Base-by-base conservation (phyloP, 2,888 invertebrate species). In the Mallateleia sp. region DNA sequence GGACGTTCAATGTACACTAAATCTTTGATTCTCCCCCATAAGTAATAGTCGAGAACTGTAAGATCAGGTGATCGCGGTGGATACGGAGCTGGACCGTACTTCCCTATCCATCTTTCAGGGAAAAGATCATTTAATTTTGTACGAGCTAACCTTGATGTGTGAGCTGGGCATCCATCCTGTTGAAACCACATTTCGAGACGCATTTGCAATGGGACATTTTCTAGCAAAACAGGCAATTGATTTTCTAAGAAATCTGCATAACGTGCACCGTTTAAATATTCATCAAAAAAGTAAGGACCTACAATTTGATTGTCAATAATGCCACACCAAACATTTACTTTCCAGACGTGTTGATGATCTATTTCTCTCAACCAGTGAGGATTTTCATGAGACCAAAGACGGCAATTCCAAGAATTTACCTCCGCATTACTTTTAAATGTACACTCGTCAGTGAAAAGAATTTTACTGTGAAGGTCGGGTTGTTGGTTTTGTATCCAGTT, bases 61-160 rank as follows among this genome's bases (percentile, higher is more conserved):
- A n/a, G n/a, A n/a, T 62, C 62, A 20, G 62, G 62, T 60, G 87
- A 89, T 62, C 86, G 79, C 34, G 89, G 79, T 60, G 89, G 89
- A 75, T 81, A 89, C 14, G 54, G 47, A 47, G 82, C 54, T 56
- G 85, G 84, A 38, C 88, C 87, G 64, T 87, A 85, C 52, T 87
- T 78, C 24, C 88, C 83, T 56, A 56, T 56, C 56, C 56, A 56
- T n/a, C 11, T 74, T 18, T 80, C 32, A 20, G 82, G 69, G 72
- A 84, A 88, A 32, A 32, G 54, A 42, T 25, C 24, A 54, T 89
- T 81, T 9, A 90, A 28, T 50, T 56, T 50, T 62, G 72, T 56
- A 79, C 90, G 89, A 32, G 88, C 89, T 78, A 84, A 66, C 64
- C 74, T 42, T 79, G 90, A 86, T 45, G 87, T 91, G 77, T 92